Evolutionary conservation across 2,797 vertebrate species (phyloP), one percentile per base, ranked within the genome.

Genomic region (Chaetodon trifasciatus): DNA sequence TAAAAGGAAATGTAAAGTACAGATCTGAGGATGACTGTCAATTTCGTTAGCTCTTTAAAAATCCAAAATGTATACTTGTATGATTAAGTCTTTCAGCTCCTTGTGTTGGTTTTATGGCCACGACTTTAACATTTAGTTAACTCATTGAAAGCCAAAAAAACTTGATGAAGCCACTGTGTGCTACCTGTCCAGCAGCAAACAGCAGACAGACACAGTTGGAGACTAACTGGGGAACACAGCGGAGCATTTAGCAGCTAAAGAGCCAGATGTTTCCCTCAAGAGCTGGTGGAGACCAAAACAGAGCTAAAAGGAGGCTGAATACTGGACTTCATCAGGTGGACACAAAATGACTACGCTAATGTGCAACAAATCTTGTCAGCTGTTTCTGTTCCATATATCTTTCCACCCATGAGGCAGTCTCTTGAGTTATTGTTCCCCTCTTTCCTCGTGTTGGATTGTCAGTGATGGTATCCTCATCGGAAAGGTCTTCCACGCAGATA

Each of bases 331-430:
- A 42, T 23, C 44, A 52, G 23, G 35, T 17, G 9, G 55, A 67
- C 6, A 52, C 6, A 21, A 32, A 50, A 24, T 40, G 7, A 11
- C 40, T 7, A 7, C 9, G 40, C 40, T 44, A 44, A 44, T 4
- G 42, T 44, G 49, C 63, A 61, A 79, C 76, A 85, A 47, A 77
- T 71, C 47, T 78, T 70, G 64, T 83, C 42, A 80, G 61, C 86
- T 64, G 86, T 83, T 60, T 79, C 65, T 76, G 47, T 78, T 24
- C 68, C 32, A 47, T 47, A 57, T 10, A 89, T 63, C 15, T 87
- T 94, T 91, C 55, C 53, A 39, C 79, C 83, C 77, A 35, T 65
- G 32, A 88, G 78, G 79, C 70, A 77, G 9, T 68, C 40, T 55
- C 40, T 47, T 76, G 71, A 71, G 56, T 81, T 86, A 85, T 74